Percentiles rank a stretch among this genome's conserved stretches.
Evolutionary conservation across 2,888 invertebrate species (phyloP).

Genomic region (Cephus pygmeus): DNA sequence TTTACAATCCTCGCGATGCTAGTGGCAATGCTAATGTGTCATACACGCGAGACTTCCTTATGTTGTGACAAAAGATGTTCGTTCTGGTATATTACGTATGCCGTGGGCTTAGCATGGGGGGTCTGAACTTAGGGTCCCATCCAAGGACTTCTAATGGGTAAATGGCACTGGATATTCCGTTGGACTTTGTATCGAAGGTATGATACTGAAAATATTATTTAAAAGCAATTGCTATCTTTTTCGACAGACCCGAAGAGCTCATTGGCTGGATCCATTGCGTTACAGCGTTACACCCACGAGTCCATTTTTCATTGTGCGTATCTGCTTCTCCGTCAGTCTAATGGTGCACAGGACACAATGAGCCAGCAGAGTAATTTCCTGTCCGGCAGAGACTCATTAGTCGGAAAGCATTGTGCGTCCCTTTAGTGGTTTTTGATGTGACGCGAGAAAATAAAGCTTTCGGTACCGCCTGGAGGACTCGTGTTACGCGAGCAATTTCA

Average conservation of each 20-base stretch:
- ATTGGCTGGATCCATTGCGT: too few relatives aligned
- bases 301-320: too few relatives aligned
- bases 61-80: constrained; percentile 52
- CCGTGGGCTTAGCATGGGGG: constrained; percentile 6
- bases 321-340: too few relatives aligned
- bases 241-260: too few relatives aligned
- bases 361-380: constrained; percentile 61
- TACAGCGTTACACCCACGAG: too few relatives aligned
- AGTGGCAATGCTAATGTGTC: constrained; percentile 62
- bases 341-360: constrained; percentile 53
- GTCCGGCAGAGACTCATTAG: constrained; percentile 50
- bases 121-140: too few relatives aligned
- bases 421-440: constrained; percentile 36
- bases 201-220: too few relatives aligned
- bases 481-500: too few relatives aligned
- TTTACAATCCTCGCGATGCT: constrained; percentile 60
- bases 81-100: constrained; percentile 51
- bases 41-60: constrained; percentile 59
- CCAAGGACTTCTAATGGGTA: too few relatives aligned
- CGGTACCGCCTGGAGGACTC: background rate
- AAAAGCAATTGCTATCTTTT: too few relatives aligned
- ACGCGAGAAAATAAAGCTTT: constrained; percentile 10
- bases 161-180: too few relatives aligned
- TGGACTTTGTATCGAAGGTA: too few relatives aligned
- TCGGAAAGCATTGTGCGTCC: constrained; percentile 44